Evolutionary conservation across 2,113 vertebrate species (phyloP).

Genomic region (Galemys pyrenaicus): DNA sequence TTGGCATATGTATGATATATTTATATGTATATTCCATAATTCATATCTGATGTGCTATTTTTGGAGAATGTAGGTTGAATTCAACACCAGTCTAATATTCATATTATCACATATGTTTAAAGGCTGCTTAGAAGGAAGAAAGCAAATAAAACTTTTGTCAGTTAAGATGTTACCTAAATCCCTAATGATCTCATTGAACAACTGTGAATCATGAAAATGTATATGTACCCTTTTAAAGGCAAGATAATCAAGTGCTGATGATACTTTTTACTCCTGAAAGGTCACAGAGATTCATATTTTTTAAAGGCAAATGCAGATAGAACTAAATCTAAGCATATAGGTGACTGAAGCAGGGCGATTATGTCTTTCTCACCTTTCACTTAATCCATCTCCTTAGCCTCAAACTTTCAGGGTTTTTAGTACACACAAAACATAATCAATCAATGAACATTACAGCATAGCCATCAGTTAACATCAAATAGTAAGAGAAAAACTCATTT

Average conservation of each 20-base stretch:
- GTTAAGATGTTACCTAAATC: background rate
- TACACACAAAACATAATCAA: background rate
- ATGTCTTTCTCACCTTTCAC: background rate
- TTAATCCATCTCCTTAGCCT: background rate
- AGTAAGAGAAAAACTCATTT: background rate
- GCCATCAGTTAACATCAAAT: background rate
- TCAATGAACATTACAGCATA: background rate
- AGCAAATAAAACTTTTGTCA: background rate
- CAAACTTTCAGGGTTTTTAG: background rate
- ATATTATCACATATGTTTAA: background rate
- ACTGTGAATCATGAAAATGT: constrained; percentile 45
- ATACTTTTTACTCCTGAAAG: background rate
- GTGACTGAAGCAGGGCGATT: background rate
- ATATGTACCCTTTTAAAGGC: background rate
- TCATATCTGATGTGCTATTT: background rate
- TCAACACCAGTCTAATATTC: background rate
- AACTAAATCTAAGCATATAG: background rate
- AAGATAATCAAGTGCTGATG: background rate
- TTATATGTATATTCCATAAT: constrained; percentile 2
- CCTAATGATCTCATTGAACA: background rate
- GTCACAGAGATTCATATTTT: background rate
- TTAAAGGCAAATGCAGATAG: background rate
- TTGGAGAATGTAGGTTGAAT: background rate
- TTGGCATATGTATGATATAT: background rate
- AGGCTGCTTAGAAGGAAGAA: background rate